Percentiles rank a stretch among this genome's conserved stretches.
These are phyloP conservation scores for Lepidurus couesii DNA, from an alignment of 1,140 invertebrate species.

Conservation along the genomic window DNA sequence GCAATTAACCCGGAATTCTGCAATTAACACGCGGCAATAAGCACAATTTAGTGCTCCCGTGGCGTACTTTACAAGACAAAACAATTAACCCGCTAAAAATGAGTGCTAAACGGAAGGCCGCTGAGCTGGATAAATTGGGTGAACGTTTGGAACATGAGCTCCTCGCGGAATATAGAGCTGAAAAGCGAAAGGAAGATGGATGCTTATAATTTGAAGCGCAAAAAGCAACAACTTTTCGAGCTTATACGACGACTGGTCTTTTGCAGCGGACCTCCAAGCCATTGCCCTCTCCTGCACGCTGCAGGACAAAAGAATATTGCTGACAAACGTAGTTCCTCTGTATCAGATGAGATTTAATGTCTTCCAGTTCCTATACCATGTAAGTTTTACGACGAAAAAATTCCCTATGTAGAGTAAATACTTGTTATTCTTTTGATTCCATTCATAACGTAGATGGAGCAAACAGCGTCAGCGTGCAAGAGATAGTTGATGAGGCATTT, in stretches of 20 bases:
- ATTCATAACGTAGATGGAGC: neutral
- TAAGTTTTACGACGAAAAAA: neutral
- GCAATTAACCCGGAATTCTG: neutral
- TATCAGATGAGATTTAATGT: neutral
- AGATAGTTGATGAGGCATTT: neutral
- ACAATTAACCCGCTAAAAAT: neutral
- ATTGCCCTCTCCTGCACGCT: neutral
- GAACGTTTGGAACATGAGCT: neutral
- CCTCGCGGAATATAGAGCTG: neutral
- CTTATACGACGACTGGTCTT: neutral
- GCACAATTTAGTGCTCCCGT: too few species aligned
- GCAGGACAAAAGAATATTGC: neutral
- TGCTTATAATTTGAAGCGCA: neutral
- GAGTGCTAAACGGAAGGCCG: neutral
- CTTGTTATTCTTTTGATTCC: neutral
- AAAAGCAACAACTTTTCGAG: neutral
- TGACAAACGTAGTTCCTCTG: neutral
- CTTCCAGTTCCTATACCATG: neutral
- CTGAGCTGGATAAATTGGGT: neutral
- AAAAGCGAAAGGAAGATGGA: neutral
- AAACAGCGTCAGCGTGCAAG: neutral
- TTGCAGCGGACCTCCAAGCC: neutral
- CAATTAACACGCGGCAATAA: too few species aligned
- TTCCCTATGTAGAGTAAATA: neutral
- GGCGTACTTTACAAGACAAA: too few species aligned